A percentile compares a stretch with the other conserved stretches of the same genome.
These are phyloP conservation scores for Aradophagus sp. DNA, from an alignment of 1,140 invertebrate genomes.

Conservation along the genomic window DNA sequence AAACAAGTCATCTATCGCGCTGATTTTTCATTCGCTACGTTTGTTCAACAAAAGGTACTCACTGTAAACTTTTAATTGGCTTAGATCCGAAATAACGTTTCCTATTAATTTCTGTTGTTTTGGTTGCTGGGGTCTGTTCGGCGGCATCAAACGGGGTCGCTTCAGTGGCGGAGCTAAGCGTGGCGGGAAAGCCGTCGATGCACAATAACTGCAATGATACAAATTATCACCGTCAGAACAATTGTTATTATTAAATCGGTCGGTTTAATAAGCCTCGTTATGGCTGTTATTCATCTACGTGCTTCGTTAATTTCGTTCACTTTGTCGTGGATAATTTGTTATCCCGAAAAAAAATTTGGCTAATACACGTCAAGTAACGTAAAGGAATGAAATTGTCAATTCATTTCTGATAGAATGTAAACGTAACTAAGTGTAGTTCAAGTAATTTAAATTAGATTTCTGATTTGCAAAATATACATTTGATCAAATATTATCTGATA, in stretches of 20 bases:
- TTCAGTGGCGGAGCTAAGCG: conserved; percentile 78
- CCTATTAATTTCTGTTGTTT: conserved; percentile 69
- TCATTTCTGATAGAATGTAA: too few relatives aligned
- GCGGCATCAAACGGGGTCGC: conserved; percentile 78
- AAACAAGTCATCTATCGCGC: too few relatives aligned
- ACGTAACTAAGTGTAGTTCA: too few relatives aligned
- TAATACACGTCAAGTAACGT: too few relatives aligned
- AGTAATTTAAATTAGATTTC: too few relatives aligned
- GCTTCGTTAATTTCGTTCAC: too few relatives aligned
- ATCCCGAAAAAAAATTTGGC: too few relatives aligned
- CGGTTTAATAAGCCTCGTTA: conserved; percentile 13
- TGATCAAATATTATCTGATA: too few relatives aligned
- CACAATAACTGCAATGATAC: conserved; percentile 77
- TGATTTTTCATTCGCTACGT: conserved; percentile 10
- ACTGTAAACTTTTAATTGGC: conserved; percentile 80
- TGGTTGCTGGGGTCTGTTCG: conserved; percentile 71
- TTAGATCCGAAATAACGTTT: conserved; percentile 67
- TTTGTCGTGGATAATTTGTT: neutral
- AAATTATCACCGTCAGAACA: conserved; percentile 40
- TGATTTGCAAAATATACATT: too few relatives aligned
- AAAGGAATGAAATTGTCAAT: too few relatives aligned
- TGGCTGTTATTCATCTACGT: too few relatives aligned
- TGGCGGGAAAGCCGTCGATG: conserved; percentile 77
- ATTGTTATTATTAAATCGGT: conserved; percentile 29
- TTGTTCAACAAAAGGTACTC: conserved; percentile 68